These are phyloP conservation scores for Podiceps cristatus DNA, from an alignment of 2,113 vertebrate species.

Conservation along the genomic window DNA sequence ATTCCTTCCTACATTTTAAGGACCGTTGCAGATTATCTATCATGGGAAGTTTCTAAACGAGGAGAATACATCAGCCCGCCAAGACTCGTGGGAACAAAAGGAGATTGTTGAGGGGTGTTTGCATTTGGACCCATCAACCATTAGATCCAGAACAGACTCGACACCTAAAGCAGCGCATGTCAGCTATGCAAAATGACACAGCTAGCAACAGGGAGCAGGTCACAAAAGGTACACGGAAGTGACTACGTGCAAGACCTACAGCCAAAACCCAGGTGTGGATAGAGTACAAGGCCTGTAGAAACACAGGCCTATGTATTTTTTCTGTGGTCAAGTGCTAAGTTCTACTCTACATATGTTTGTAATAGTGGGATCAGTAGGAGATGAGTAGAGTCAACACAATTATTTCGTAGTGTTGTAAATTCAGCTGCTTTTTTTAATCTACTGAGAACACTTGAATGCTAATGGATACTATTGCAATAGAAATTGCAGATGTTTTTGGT, in stretches of 20 bases:
- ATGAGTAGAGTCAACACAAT: not conserved
- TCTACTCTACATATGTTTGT: not conserved
- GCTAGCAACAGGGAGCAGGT: not conserved
- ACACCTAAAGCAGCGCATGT: not conserved
- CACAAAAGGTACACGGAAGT: not conserved
- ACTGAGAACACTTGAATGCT: not conserved
- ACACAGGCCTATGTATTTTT: too few relatives aligned
- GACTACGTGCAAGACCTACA: rapidly evolving
- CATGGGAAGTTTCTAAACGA: not conserved
- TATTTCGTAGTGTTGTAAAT: not conserved
- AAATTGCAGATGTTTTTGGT: not conserved
- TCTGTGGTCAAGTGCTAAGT: not conserved
- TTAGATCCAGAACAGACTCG: not conserved
- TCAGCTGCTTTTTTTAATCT: not conserved
- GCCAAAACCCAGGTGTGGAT: not conserved
- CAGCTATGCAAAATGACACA: not conserved
- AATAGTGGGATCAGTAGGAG: not conserved
- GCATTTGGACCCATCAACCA: not conserved
- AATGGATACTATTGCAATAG: not conserved
- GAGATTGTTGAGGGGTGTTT: not conserved
- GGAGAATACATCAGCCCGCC: not conserved
- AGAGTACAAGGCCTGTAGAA: not conserved
- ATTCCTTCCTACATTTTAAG: not conserved
- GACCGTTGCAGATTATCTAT: not conserved
- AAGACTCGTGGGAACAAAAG: not conserved